These are phyloP conservation scores for Drosophila acutilabella DNA, from an alignment of 2,888 invertebrate genomes.

Conservation along the genomic window DNA sequence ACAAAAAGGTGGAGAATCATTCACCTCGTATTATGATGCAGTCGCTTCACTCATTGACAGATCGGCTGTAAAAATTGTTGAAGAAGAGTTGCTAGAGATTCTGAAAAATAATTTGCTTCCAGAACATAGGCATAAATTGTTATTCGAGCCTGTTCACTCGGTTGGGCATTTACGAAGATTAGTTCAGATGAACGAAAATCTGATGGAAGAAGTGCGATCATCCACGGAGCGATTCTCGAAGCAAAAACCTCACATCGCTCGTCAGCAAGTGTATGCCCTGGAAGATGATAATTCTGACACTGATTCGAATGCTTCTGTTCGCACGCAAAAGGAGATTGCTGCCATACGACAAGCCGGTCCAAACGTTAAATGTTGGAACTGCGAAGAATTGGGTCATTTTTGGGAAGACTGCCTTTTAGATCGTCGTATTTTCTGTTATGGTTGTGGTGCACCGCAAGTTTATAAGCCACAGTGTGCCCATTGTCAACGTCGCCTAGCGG, in stretches of 20 bases:
- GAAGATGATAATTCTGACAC: too few relatives aligned
- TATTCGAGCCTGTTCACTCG: too few relatives aligned
- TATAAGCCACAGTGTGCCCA: too few relatives aligned
- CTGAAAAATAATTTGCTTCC: not conserved
- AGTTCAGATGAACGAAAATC: constrained; percentile 1
- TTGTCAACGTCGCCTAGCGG: too few relatives aligned
- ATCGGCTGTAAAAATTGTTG: not conserved
- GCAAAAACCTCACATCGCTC: not conserved
- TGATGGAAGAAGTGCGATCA: not conserved
- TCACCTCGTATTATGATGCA: not conserved
- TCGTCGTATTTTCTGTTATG: too few relatives aligned
- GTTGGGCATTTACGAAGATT: not conserved
- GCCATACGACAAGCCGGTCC: not conserved
- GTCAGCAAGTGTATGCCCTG: not conserved
- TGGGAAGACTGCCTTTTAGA: not conserved
- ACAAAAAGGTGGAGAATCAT: not conserved
- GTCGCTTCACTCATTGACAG: not conserved
- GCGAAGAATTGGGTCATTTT: not conserved
- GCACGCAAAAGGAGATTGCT: not conserved
- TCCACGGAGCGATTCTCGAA: not conserved
- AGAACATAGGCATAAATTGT: not conserved
- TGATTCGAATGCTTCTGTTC: not conserved
- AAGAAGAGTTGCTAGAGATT: not conserved
- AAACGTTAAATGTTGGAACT: constrained; percentile 1
- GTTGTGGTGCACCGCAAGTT: too few relatives aligned